phyloP scores from a whole-genome alignment of 2,113 vertebrate species.

The Sturnira hondurensis region DNA sequence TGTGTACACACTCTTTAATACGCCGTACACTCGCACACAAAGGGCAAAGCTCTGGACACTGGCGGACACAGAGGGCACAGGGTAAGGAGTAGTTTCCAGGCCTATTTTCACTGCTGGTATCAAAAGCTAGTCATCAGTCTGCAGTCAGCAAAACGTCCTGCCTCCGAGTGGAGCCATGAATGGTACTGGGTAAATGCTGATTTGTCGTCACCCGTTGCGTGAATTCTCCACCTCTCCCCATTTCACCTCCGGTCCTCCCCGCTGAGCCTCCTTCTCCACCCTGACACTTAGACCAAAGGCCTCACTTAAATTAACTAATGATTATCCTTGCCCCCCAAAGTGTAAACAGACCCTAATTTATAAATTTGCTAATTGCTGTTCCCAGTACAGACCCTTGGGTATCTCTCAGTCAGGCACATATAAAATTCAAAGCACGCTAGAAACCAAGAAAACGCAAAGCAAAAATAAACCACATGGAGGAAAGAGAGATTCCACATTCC shows the following conservation, averaged over 20 bases:
- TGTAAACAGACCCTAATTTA: constrained; percentile 69
- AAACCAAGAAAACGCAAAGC: constrained; percentile 24
- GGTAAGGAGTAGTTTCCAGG: background rate
- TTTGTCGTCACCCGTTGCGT: constrained; percentile 39
- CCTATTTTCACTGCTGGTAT: constrained; percentile 38
- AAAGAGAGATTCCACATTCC: background rate
- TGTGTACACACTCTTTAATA: background rate
- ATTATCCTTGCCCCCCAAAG: constrained; percentile 61
- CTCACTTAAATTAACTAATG: constrained; percentile 71
- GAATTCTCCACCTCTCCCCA: constrained; percentile 59
- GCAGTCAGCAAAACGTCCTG: constrained; percentile 10
- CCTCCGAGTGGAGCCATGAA: constrained; percentile 35
- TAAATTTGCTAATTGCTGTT: constrained; percentile 70
- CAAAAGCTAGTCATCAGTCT: constrained; percentile 25
- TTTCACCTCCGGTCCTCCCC: constrained; percentile 54
- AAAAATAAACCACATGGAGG: constrained; percentile 46
- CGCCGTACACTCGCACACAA: background rate
- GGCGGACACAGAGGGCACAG: background rate
- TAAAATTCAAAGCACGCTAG: constrained; percentile 52
- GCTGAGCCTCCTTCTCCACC: constrained; percentile 56
- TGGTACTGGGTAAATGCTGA: constrained; percentile 29
- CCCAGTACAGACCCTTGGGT: constrained; percentile 11
- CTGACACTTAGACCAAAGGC: constrained; percentile 33
- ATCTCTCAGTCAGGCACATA: constrained; percentile 39
- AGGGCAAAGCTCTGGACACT: background rate